phyloP scores from a whole-genome alignment of 2,888 invertebrate genomes.

The Acrobasis repandana region DNA sequence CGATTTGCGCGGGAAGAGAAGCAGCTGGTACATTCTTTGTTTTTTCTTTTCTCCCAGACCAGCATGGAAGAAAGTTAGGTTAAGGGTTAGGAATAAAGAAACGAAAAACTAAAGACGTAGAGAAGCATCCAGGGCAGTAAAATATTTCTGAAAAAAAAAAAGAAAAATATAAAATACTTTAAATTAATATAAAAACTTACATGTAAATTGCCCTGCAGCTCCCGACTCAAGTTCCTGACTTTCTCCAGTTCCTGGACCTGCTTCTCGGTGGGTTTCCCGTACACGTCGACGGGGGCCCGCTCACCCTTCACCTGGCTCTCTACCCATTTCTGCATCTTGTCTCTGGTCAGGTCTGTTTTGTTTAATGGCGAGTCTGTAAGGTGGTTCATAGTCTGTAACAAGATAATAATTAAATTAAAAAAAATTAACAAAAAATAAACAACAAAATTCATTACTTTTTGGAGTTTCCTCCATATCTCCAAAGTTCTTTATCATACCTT shows the following conservation, averaged over 20 bases:
- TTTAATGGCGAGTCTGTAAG: slow-evolving; percentile 48
- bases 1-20: no score
- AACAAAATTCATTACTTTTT: no score
- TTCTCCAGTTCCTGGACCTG: slow-evolving; percentile 67
- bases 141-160: no score
- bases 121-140: no score
- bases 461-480: no score
- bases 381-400: slow-evolving; percentile 49
- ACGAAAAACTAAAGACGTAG: no score
- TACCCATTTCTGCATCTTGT: slow-evolving; percentile 63
- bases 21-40: no score
- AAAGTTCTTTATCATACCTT: no score
- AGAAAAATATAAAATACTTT: not conserved
- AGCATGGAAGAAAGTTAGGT: no score
- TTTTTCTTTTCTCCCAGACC: no score
- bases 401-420: not conserved
- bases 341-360: slow-evolving; percentile 45
- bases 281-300: slow-evolving; percentile 58
- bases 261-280: slow-evolving; percentile 63
- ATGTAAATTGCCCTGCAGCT: slow-evolving; percentile 67
- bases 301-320: slow-evolving; percentile 56
- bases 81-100: no score
- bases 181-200: slow-evolving; percentile 41
- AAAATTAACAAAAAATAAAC: no score
- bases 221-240: slow-evolving; percentile 64